These are phyloP conservation scores for Tipula unca DNA, from an alignment of 2,888 invertebrate genomes.

Conservation along the genomic window DNA sequence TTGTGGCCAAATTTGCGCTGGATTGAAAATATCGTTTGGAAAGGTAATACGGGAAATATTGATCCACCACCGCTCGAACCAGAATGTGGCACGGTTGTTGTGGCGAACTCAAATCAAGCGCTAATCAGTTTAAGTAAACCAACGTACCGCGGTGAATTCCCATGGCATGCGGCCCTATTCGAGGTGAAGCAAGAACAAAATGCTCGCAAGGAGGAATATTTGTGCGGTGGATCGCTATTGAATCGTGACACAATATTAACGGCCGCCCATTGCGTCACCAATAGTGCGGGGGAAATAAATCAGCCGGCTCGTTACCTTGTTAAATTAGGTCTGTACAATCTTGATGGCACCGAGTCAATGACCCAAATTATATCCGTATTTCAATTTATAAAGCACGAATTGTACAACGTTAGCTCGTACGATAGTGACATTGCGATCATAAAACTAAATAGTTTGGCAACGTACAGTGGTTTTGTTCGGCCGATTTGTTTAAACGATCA, in stretches of 20 bases:
- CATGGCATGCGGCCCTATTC: not conserved
- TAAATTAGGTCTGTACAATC: not conserved
- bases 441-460: not conserved
- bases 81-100: not conserved
- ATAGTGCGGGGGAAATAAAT: not conserved
- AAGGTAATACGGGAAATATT: not conserved
- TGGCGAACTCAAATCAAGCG: not conserved
- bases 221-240: not conserved
- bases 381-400: not conserved
- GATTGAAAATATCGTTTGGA: not conserved
- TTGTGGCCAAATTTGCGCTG: not conserved
- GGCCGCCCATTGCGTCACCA: not conserved
- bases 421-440: not conserved
- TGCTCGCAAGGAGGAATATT: not conserved
- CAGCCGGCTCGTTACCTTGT: not conserved
- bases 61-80: not conserved
- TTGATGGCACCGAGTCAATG: not conserved
- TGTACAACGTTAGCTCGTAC: not conserved
- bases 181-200: not conserved
- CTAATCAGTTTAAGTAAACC: not conserved
- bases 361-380: not conserved
- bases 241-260: not conserved
- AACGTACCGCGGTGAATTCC: not conserved
- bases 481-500: not conserved
- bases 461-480: not conserved